phyloP scores from a whole-genome alignment of 2,888 invertebrate genomes.

The Coelinius sp. region DNA sequence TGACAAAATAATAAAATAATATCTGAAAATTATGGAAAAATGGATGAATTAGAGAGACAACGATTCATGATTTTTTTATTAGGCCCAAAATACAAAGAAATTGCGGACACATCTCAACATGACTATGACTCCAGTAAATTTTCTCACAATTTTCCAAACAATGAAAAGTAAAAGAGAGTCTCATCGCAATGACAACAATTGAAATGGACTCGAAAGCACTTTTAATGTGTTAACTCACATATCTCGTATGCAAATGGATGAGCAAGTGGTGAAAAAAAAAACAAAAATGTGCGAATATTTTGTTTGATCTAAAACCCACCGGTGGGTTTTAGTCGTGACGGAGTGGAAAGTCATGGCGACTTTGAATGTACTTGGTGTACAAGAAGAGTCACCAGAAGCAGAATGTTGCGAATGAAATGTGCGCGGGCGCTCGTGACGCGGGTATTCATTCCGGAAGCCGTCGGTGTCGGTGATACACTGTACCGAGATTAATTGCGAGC shows the following conservation, averaged over 20 bases:
- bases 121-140: not conserved
- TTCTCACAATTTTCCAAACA: not conserved
- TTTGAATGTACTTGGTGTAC: slow-evolving; percentile 6
- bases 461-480: slow-evolving; percentile 50
- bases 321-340: slow-evolving; percentile 32
- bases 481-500: slow-evolving; percentile 62
- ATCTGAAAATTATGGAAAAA: not conserved
- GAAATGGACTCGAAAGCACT: not conserved
- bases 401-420: slow-evolving; percentile 1
- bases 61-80: too few relatives aligned
- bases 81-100: not conserved
- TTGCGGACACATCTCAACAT: not conserved
- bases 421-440: slow-evolving; percentile 56
- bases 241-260: slow-evolving; percentile 19
- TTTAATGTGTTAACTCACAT: slow-evolving; percentile 15
- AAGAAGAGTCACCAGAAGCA: slow-evolving; percentile 20
- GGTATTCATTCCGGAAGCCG: slow-evolving; percentile 64
- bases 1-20: not conserved
- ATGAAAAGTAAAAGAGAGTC: not conserved
- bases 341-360: slow-evolving; percentile 35
- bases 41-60: not conserved
- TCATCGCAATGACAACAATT: not conserved
- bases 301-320: slow-evolving; percentile 14
- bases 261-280: not conserved
- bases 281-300: not conserved